Base-by-base conservation (phyloP, 2,888 invertebrate species). In the Kryphioiulus occultus region DNA sequence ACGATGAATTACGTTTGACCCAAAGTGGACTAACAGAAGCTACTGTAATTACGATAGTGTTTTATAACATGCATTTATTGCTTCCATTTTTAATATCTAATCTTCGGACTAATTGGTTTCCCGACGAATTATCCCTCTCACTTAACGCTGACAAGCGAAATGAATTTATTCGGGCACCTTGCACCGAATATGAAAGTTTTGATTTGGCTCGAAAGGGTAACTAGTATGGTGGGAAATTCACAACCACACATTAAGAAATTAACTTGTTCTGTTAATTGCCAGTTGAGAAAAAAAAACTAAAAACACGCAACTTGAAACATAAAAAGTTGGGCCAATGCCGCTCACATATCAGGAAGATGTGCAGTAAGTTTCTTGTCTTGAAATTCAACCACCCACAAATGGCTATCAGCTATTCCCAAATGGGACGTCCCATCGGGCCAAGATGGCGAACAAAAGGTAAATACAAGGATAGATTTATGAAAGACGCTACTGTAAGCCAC, bases 381-480 rank as follows among this genome's bases (percentile, higher is more conserved):
- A 12, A 68, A 26, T 68, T 68, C 68, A 68, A 22, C 26, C 68
- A 22, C 53, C 68, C 68, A 22, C 22, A 22, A 68, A 68, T 26
- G 22, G 68, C 26, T 26, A n/a, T 68, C 9, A 68, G 26, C n/a
- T 10, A 68, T 68, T 68, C 68, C 68, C 68, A 26, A 68, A 68
- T 68, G 68, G 68, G 68, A 68, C 68, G 68, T 68, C 68, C 68
- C 68, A 26, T 68, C 26, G 68, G 26, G 68, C 26, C 68, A 68
- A 68, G 68, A 68, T 68, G 68, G 68, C 68, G 68, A 68, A 68
- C 68, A 68, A 68, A 68, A 68, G 68, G 26, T 68, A 68, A 68
- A 68, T 68, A 22, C 68, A 68, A 10, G 68, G 68, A 22, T 9
- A 68, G 22, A 68, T 22, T 68, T 26, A 22, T 68, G 68, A 68